Evolutionary conservation across 2,797 vertebrate species (phyloP).

Genomic region (Microhierax caerulescens): DNA sequence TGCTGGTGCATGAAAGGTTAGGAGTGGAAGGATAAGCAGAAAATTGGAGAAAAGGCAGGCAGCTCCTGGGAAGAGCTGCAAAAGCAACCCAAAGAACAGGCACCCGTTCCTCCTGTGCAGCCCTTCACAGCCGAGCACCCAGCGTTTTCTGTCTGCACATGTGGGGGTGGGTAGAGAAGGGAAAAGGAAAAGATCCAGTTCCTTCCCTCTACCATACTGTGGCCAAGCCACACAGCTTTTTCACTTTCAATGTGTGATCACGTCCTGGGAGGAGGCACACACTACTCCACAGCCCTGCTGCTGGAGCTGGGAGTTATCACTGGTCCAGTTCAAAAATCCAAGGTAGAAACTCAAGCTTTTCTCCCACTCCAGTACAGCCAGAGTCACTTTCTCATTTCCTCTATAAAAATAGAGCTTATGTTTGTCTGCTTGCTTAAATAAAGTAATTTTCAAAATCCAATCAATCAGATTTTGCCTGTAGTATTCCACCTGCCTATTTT

Average conservation of each 20-base stretch:
- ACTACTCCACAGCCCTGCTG: accelerated
- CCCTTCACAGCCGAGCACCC: background rate
- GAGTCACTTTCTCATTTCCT: background rate
- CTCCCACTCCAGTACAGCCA: background rate
- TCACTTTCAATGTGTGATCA: accelerated
- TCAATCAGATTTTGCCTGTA: accelerated
- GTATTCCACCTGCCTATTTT: background rate
- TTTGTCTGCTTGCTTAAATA: background rate
- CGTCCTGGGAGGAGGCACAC: background rate
- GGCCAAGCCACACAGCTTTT: background rate
- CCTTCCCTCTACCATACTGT: background rate
- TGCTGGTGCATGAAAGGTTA: accelerated
- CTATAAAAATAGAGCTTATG: background rate
- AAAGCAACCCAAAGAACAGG: background rate
- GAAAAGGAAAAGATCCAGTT: background rate
- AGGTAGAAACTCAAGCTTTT: background rate
- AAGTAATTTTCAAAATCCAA: background rate
- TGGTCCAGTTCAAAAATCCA: background rate
- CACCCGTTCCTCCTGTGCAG: accelerated
- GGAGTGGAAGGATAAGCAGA: background rate
- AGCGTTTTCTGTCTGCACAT: accelerated
- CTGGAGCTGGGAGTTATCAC: background rate
- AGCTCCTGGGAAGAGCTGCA: background rate
- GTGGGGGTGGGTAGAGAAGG: background rate
- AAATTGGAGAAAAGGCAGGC: background rate